A percentile compares a stretch with the other conserved stretches of the same genome.
Conservation (phyloP, 2,113 vertebrate species). For the Parotia lawesii region DNA sequence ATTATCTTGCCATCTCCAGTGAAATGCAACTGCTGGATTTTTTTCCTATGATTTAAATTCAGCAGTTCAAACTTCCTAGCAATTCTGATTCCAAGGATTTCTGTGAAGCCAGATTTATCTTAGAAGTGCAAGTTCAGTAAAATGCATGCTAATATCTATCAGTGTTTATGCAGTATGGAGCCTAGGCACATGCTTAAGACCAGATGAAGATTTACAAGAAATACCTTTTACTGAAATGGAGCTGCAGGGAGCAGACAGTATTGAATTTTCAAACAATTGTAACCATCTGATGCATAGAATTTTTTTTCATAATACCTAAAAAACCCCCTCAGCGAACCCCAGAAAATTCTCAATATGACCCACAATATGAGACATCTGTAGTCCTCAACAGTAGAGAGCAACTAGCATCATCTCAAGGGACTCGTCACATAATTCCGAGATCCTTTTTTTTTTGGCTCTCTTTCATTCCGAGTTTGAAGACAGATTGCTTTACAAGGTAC, state of each 20-base stretch:
- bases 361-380: conserved; percentile 67
- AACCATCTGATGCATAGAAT: background rate
- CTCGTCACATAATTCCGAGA: conserved; percentile 67
- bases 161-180: background rate
- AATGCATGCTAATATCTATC: background rate
- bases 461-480: conserved; percentile 70
- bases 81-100: background rate
- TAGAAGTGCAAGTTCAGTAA: background rate
- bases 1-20: background rate
- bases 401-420: conserved; percentile 65
- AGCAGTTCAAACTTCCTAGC: background rate
- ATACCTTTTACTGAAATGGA: background rate
- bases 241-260: too few relatives aligned
- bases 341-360: background rate
- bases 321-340: accelerated
- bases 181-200: accelerated
- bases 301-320: background rate
- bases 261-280: background rate
- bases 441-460: conserved; percentile 66
- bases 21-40: background rate
- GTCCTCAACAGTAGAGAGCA: conserved; percentile 60
- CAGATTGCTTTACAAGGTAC: conserved; percentile 82
- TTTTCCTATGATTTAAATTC: background rate
- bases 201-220: background rate
- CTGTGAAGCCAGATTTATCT: background rate